Evolutionary conservation across 2,797 vertebrate genomes (phyloP), one percentile per base, ranked within the genome.

Genomic region (Myotis planiceps): DNA sequence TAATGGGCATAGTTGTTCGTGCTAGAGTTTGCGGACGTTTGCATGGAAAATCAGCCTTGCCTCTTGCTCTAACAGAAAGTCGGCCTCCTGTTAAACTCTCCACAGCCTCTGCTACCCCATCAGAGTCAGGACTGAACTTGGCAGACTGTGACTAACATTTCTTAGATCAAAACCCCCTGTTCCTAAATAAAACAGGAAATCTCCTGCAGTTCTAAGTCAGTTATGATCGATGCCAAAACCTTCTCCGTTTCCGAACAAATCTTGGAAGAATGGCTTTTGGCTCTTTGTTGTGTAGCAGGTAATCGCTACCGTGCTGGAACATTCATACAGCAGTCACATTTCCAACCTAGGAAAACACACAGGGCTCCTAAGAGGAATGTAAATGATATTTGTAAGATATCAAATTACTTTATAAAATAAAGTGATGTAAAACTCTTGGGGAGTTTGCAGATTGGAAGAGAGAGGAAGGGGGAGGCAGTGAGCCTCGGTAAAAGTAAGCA

Each of bases 371-470:
- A n/a, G 55, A 83, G 90, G 60, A 32, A 76, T 14, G 2, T 53
- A 32, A 87, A 49, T 71, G 97, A 93, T 60, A 93, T 97, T 97
- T 98, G 39, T 93, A 58, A 79, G 74, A 23, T 45, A 66, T 65
- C 72, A 6, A 34, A 32, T 88, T 75, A 60, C 78, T 84, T 91
- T 58, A 66, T 71, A 75, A 74, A 97, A 97, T 91, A 96, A 97
- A 97, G 94, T 96, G 96, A 85, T 93, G 94, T 96, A 65, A 93
- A 93, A 76, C 66, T 49, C n/a, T 85, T 90, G 74, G 94, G 94
- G 88, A 95, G 85, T 94, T 96, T 51, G 92, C 97, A 97, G 96
- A 91, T 95, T 96, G 92, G 90, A 6, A 78, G 79, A 60, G 94
- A 86, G 86, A 94, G 2, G 92, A 60, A 90, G 96, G 71, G 93